Evolutionary conservation across 2,888 invertebrate genomes (phyloP), one percentile per base, ranked within the genome.

Genomic region (Euzophera pinguis): DNA sequence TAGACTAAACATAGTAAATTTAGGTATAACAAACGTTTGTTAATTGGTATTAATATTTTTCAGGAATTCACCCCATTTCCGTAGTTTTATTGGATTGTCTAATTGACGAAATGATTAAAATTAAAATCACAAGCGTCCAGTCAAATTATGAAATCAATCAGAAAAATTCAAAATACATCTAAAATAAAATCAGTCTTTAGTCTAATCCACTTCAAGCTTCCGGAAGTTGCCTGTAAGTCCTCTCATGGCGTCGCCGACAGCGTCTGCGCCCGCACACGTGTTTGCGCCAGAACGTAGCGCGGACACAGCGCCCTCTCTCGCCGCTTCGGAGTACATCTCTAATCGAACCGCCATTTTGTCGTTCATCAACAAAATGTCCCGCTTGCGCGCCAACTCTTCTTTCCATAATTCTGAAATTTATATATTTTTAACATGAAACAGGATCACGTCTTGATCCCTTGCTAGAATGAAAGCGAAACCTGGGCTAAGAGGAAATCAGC

Each of bases 161-260:
- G 39, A 39, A 13, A 8, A 14, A 39, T 16, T 14, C 16, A 14
- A 39, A n/a, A 35, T 34, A 42, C 12, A 43, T 14, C 16, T 13
- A 12, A 35, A 47, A 27, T 47, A 22, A 34, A 48, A 6, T 47
- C 47, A 53, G 53, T 57, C 52, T 45, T 39, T 14, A 22, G 22
- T 42, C 72, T 72, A 95, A 81, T 95, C 95, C 34, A 95, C 95
- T 89, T 95, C 95, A 50, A 95, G 90, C 79, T 95, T 95, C 59
- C 95, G 91, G 75, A 95, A 95, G 69, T 95, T 95, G 50, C 95
- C 95, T 3, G 93, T 94, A 29, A 95, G 91, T 1, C 94, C 95
- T 62, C 93, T 91, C 75, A 93, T 89, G 27, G 93, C 92, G 72
- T 95, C 94, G 5, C 92, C 92, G 16, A 93, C 93, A 0, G 92